These are phyloP conservation scores for Thermophis baileyi DNA, from an alignment of 2,113 vertebrate genomes.

Conservation along the genomic window DNA sequence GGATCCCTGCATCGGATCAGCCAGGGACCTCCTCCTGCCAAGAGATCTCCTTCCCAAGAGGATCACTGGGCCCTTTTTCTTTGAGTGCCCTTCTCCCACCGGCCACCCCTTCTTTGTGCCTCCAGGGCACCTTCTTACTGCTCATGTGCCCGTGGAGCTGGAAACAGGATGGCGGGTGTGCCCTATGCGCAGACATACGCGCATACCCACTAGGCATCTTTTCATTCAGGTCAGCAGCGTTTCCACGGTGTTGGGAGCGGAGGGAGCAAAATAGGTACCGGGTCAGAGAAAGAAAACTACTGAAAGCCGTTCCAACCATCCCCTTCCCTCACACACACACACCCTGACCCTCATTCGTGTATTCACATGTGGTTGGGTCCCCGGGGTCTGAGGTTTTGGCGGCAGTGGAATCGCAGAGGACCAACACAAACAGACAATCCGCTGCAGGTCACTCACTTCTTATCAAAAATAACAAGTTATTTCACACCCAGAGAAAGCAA, in stretches of 20 bases:
- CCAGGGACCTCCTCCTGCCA: background rate
- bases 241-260: background rate
- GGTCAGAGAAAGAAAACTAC: background rate
- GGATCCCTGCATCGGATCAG: background rate
- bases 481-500: background rate
- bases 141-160: background rate
- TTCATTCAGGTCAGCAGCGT: background rate
- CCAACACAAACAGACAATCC: background rate
- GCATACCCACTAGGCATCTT: background rate
- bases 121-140: background rate
- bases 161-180: background rate
- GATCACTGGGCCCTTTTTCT: background rate
- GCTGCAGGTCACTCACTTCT: background rate
- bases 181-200: too few relatives aligned
- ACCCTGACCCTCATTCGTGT: background rate
- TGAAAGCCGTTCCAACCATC: background rate
- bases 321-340: background rate
- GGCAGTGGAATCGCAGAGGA: background rate
- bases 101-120: background rate
- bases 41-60: background rate
- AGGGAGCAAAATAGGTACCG: too few relatives aligned
- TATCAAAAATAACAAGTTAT: background rate
- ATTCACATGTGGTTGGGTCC: background rate
- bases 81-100: background rate
- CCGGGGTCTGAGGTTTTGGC: fast-evolving